phyloP scores from a whole-genome alignment of 2,113 vertebrate species.

The Vimba vimba region DNA sequence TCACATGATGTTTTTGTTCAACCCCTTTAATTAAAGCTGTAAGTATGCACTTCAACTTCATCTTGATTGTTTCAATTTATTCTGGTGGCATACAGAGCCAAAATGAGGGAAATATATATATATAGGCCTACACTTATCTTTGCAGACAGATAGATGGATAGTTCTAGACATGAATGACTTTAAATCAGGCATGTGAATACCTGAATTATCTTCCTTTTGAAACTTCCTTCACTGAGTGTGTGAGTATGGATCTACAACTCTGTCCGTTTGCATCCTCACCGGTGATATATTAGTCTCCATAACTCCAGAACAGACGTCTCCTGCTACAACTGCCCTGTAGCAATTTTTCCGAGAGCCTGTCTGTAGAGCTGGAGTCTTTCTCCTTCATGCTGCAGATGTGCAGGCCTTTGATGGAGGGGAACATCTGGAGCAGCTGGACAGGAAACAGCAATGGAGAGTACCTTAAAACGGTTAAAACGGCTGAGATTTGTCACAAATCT shows the following conservation, averaged over 20 bases:
- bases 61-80: too few relatives aligned
- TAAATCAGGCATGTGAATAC: background rate
- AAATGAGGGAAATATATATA: too few relatives aligned
- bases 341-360: background rate
- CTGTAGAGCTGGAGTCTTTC: slow-evolving; percentile 1
- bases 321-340: background rate
- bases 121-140: too few relatives aligned
- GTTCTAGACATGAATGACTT: background rate
- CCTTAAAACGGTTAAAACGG: background rate
- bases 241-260: background rate
- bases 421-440: slow-evolving; percentile 32
- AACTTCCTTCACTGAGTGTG: background rate
- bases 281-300: slow-evolving; percentile 5
- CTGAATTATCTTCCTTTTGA: background rate
- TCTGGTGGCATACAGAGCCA: too few relatives aligned
- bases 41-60: too few relatives aligned
- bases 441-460: background rate
- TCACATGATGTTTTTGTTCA: too few relatives aligned
- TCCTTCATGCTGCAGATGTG: slow-evolving; percentile 11
- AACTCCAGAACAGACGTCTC: background rate
- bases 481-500: background rate
- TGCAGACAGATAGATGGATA: background rate
- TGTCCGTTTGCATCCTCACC: background rate
- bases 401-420: background rate
- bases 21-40: too few relatives aligned